phyloP scores from a whole-genome alignment of 2,113 vertebrate genomes.

The Sigmodon hispidus region DNA sequence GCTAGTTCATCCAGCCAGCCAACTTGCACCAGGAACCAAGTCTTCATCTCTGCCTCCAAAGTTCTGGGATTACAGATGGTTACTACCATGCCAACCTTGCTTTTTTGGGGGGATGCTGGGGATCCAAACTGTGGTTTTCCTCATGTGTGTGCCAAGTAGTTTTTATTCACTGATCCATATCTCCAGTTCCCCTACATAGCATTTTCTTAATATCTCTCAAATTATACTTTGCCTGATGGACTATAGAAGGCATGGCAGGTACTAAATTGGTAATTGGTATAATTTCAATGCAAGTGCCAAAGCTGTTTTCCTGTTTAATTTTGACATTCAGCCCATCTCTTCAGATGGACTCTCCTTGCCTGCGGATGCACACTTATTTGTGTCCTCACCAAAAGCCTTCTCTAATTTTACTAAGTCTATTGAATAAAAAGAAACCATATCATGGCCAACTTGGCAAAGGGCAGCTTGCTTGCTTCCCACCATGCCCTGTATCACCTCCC shows the following conservation, averaged over 20 bases:
- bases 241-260: fast-evolving
- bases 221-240: neutral
- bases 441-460: neutral
- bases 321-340: neutral
- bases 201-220: neutral
- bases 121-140: neutral
- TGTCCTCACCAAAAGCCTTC: neutral
- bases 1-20: neutral
- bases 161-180: neutral
- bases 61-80: neutral
- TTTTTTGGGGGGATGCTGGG: neutral
- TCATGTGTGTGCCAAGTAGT: neutral
- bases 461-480: neutral
- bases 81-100: neutral
- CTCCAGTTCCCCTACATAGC: neutral
- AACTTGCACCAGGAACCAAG: neutral
- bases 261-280: neutral
- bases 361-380: neutral
- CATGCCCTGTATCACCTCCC: neutral
- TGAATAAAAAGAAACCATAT: neutral
- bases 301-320: neutral
- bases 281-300: neutral
- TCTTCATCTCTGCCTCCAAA: neutral
- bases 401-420: neutral
- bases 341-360: neutral